Conservation (phyloP, 1,140 invertebrate genomes). For the Oedothorax gibbosus region DNA sequence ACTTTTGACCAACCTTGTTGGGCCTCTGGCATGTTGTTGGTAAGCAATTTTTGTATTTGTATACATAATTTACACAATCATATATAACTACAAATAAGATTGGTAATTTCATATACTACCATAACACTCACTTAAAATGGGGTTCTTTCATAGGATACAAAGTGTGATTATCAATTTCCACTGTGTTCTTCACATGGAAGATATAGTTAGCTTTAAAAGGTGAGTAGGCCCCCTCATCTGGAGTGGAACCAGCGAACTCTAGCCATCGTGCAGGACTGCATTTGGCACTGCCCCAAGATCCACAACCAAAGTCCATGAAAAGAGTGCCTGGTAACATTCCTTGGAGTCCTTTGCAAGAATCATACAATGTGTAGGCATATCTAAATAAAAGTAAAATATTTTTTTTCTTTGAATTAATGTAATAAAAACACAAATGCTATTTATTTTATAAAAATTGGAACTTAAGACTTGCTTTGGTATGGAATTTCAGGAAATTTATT, state of each 20-base stretch:
- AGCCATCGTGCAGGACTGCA: constrained; percentile 61
- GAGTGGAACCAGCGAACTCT: constrained; percentile 62
- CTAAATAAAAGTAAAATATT: background rate
- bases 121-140: constrained; percentile 37
- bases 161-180: constrained; percentile 23
- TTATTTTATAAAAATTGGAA: too few relatives aligned
- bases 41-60: too few relatives aligned
- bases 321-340: constrained; percentile 52
- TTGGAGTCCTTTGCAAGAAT: constrained; percentile 63
- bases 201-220: constrained; percentile 63
- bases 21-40: too few relatives aligned
- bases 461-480: too few relatives aligned
- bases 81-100: too few relatives aligned
- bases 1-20: too few relatives aligned
- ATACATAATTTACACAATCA: too few relatives aligned
- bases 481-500: too few relatives aligned
- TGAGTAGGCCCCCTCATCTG: constrained; percentile 59
- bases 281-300: constrained; percentile 41
- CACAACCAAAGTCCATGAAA: constrained; percentile 61
- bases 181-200: constrained; percentile 25
- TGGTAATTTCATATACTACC: too few relatives aligned
- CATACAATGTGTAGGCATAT: constrained; percentile 59
- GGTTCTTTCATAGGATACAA: constrained; percentile 48
- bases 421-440: too few relatives aligned
- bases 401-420: too few relatives aligned